phyloP scores from a whole-genome alignment of 2,888 invertebrate genomes.

The Xanthostigma xanthostigma region DNA sequence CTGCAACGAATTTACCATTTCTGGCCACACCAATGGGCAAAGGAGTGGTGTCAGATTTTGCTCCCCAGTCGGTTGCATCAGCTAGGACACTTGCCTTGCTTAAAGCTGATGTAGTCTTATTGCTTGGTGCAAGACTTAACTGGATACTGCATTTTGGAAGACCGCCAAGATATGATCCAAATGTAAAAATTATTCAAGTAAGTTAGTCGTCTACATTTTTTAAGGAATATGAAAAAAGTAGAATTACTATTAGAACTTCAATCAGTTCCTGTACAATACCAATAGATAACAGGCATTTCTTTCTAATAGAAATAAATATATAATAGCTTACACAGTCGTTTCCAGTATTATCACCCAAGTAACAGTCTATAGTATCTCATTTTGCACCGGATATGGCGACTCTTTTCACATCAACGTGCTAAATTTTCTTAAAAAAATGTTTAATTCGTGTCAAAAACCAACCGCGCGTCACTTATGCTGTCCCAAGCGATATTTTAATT shows the following conservation, averaged over 20 bases:
- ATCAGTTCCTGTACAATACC: no score
- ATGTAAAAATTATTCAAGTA: slow-evolving; percentile 83
- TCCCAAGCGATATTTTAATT: no score
- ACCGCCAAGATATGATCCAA: slow-evolving; percentile 63
- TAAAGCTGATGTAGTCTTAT: slow-evolving; percentile 74
- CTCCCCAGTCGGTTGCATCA: slow-evolving; percentile 61
- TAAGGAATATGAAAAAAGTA: neutral
- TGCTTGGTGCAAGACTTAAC: slow-evolving; percentile 84
- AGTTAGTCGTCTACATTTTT: neutral
- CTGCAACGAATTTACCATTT: slow-evolving; percentile 65
- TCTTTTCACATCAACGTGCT: no score
- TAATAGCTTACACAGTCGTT: no score
- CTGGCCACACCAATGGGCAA: slow-evolving; percentile 93
- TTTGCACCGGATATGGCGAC: no score
- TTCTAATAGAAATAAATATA: no score
- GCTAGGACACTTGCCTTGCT: slow-evolving; percentile 76
- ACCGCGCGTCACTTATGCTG: no score
- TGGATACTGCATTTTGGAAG: slow-evolving; percentile 97
- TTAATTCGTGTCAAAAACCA: no score
- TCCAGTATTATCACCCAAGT: no score
- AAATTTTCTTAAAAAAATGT: no score
- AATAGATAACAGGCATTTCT: no score
- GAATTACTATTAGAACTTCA: neutral
- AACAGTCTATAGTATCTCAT: no score
- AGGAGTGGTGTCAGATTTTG: slow-evolving; percentile 59